A percentile compares a stretch with the other conserved stretches of the same genome.
Evolutionary conservation across 2,888 invertebrate genomes (phyloP).

Genomic region (Mythimna pallens): DNA sequence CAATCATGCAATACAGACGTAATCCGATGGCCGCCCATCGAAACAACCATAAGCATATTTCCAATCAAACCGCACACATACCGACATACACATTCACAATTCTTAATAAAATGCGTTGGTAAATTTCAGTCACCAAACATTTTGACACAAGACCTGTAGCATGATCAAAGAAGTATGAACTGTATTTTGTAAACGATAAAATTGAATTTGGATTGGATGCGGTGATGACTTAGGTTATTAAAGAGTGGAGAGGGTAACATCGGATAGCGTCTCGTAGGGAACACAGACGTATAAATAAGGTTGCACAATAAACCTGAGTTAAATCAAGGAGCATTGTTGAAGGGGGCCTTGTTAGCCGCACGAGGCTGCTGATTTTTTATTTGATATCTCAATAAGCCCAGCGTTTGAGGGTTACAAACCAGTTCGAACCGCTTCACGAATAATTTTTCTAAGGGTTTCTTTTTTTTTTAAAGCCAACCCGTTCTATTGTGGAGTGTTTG

Average conservation of each 20-base stretch:
- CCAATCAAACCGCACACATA: constrained; percentile 86
- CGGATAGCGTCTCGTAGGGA: constrained; percentile 80
- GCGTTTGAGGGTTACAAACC: constrained; percentile 82
- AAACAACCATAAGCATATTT: constrained; percentile 86
- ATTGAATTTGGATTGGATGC: constrained; percentile 48
- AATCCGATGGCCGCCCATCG: constrained; percentile 78
- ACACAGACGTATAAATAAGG: constrained; percentile 87
- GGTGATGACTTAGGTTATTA: constrained; percentile 46
- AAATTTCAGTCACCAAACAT: constrained; percentile 69
- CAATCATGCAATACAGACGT: constrained; percentile 81
- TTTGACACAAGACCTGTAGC: constrained; percentile 46
- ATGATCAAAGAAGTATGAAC: constrained; percentile 37
- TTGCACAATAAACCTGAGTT: constrained; percentile 88
- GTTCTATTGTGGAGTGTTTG: constrained; percentile 77
- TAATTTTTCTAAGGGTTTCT: constrained; percentile 74
- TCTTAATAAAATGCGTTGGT: constrained; percentile 89
- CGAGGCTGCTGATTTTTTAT: constrained; percentile 90
- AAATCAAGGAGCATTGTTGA: constrained; percentile 90
- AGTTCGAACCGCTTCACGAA: constrained; percentile 71
- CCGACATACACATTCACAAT: constrained; percentile 82
- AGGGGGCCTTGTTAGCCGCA: constrained; percentile 84
- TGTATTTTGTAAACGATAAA: fast-evolving
- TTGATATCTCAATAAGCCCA: constrained; percentile 90
- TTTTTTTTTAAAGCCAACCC: constrained; percentile 64
- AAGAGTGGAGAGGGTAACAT: constrained; percentile 70